phyloP scores from a whole-genome alignment of 2,797 vertebrate species.

The Clarias laeviceps region DNA sequence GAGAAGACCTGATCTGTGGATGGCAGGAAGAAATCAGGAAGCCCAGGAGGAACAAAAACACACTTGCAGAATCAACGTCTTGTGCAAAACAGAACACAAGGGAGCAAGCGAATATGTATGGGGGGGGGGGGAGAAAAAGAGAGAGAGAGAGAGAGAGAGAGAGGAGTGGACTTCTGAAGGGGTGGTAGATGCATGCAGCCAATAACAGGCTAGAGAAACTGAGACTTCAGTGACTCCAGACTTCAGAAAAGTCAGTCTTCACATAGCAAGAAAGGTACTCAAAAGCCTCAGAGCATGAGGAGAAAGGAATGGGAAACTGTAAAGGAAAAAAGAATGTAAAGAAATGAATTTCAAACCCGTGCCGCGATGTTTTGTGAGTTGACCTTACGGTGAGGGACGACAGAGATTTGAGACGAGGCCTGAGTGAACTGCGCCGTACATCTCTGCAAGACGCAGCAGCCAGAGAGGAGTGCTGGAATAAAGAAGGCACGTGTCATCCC shows the following conservation, averaged over 20 bases:
- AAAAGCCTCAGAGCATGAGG: slow-evolving; percentile 28
- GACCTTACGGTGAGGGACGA: slow-evolving; percentile 6
- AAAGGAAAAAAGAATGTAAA: neutral
- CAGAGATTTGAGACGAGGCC: slow-evolving; percentile 41
- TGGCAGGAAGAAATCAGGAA: slow-evolving; percentile 49
- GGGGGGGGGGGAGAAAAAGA: slow-evolving; percentile 48
- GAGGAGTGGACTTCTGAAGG: slow-evolving; percentile 60
- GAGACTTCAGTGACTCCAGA: slow-evolving; percentile 67
- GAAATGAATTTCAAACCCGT: neutral
- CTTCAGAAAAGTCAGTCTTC: slow-evolving; percentile 61
- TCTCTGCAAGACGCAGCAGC: slow-evolving; percentile 37
- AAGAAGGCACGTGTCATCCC: slow-evolving; percentile 34
- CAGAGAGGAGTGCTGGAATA: slow-evolving; percentile 31
- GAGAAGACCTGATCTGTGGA: slow-evolving; percentile 36
- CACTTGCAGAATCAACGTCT: slow-evolving; percentile 40
- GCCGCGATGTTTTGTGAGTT: neutral
- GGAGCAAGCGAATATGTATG: slow-evolving; percentile 58
- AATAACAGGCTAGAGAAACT: slow-evolving; percentile 69
- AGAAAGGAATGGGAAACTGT: slow-evolving; percentile 26
- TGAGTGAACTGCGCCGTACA: slow-evolving; percentile 33
- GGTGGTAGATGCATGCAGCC: slow-evolving; percentile 70
- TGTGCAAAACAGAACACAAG: slow-evolving; percentile 50
- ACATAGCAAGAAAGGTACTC: slow-evolving; percentile 46
- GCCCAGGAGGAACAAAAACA: slow-evolving; percentile 23
- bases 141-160: slow-evolving; percentile 59